Evolutionary conservation across 2,113 vertebrate genomes (phyloP), one percentile per base, ranked within the genome.

Genomic region (Tachycineta bicolor): DNA sequence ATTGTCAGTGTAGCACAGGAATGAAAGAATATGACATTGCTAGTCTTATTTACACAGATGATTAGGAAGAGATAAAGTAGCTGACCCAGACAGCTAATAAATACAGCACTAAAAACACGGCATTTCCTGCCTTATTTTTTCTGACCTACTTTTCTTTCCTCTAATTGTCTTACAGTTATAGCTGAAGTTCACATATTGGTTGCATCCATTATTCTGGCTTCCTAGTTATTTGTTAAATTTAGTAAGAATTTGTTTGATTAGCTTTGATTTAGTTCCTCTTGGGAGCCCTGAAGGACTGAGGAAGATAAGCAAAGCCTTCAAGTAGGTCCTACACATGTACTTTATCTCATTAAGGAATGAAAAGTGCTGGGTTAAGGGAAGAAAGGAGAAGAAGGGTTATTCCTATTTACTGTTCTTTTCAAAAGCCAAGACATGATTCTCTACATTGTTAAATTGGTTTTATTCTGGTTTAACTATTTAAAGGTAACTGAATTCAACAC

Each of bases 11-110:
- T 60, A 93, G 50, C 71, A 63, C 50, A 85, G 53, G 81, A 96
- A 96, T 87, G 91, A 96, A 96, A 87, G 78, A 89, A 78, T 93
- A 93, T 96, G 93, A 93, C 83, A 87, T 67, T 65, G 33, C 65
- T 83, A 97, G 73, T 81, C 75, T 96, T 96, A 96, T 94, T 96
- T 96, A 97, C 43, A 94, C 50, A 90, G 82, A 83, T 95, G 58
- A 92, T 96, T 95, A 96, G 29, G 80, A 80, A 95, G 79, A 96
- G 71, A 93, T 82, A 95, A 96, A 94, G 93, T 85, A 96, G 70
- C 89, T 97, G 94, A 96, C 94, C 94, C 60, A 96, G 91, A 96
- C 94, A 96, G 67, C 58, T 74, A 94, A 97, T 96, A 95, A 93
- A 87, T 76, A 62, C 68, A 91, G 53, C 68, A 82, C 73, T 91